Evolutionary conservation across 2,888 invertebrate genomes (phyloP).

Genomic region (Trichacis sp.): DNA sequence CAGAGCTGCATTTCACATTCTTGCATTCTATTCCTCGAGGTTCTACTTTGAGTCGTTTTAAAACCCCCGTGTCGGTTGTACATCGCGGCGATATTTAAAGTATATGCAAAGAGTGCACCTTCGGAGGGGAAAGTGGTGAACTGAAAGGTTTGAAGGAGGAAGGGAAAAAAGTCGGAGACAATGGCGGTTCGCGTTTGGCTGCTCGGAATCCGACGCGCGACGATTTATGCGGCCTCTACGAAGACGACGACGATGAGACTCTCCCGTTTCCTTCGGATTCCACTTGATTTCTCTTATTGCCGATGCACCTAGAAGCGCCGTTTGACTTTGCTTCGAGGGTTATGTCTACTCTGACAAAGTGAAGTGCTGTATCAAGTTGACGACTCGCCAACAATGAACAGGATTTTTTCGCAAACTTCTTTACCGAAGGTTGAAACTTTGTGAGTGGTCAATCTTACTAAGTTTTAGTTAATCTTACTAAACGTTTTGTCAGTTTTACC

Average conservation of each 20-base stretch:
- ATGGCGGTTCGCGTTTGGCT: conserved; percentile 63
- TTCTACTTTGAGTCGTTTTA: neutral
- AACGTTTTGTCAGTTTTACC: no score
- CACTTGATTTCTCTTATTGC: conserved; percentile 5
- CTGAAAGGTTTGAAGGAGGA: conserved; percentile 36
- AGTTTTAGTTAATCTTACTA: no score
- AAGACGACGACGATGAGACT: conserved; percentile 38
- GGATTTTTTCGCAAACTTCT: no score
- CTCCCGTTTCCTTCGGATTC: conserved; percentile 23
- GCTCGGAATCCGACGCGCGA: conserved; percentile 65
- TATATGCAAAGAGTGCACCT: conserved; percentile 63
- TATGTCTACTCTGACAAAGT: neutral
- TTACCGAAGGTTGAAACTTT: no score
- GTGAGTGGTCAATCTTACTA: no score
- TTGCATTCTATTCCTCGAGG: neutral
- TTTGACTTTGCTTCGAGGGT: neutral
- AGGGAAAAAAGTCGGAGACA: conserved; percentile 58
- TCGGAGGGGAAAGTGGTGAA: conserved; percentile 24
- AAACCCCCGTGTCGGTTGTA: neutral
- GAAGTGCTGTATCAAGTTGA: neutral
- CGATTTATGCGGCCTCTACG: conserved; percentile 66
- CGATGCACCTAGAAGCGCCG: neutral
- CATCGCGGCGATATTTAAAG: conserved; percentile 59
- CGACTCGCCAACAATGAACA: no score
- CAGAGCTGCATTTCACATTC: neutral